Evolutionary conservation across 2,797 vertebrate genomes (phyloP), one percentile per base, ranked within the genome.

Genomic region (Peromyscus melanophrys): DNA sequence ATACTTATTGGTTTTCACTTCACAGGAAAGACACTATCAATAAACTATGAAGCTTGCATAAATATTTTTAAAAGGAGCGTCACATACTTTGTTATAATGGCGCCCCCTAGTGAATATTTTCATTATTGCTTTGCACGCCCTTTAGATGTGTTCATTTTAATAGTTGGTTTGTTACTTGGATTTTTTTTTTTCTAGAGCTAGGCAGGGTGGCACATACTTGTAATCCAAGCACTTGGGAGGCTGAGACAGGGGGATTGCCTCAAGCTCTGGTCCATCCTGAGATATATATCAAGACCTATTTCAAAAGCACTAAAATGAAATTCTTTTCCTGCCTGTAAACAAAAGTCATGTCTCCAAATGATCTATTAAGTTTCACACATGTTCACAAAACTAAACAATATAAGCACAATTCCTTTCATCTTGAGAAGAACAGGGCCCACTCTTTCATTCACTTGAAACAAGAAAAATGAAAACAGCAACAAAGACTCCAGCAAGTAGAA

Each of bases 101-200:
- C 86, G 76, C 97, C 97, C 95, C 34, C 98, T 97, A 96, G 98
- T 8, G 98, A 77, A 4, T 43, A 43, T 75, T 89, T 46, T 49
- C 9, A 73, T 37, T 90, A 69, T 37, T 85, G 86, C 52, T 86
- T 83, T 87, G 19, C 90, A 89, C 16, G 82, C 1, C 0, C 0
- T 93, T n/a, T 4, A 81, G 21, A 23, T 17, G 57, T 76, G 49
- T 85, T 67, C 2, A 57, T 89, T 96, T 92, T 69, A 89, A 83
- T 29, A 46, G 14, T 85, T 83, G 21, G 9, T 46, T 61, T 14
- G n/a, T 90, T 96, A 78, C 85, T 92, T 67, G 63, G 90, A 88
- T 57, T 96, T 92, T 86, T 92, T 69, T 46, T 92, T 94, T 61
- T 86, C 61, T 67, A 27, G 40, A 49, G 55, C 57, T 77, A 40